These are phyloP conservation scores for Pangasius djambal DNA, from an alignment of 2,797 vertebrate species.

Conservation along the genomic window DNA sequence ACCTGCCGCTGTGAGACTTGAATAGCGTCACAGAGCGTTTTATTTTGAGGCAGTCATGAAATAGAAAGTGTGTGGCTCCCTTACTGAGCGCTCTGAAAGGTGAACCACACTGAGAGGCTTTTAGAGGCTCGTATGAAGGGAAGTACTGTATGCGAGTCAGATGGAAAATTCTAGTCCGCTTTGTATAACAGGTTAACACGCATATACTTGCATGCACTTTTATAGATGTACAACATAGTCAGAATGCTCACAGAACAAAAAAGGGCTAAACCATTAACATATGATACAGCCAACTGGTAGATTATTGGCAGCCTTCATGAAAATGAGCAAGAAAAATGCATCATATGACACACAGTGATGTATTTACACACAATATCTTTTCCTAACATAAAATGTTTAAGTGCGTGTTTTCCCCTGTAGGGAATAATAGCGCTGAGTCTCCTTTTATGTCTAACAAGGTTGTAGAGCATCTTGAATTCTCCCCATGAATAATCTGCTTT, in stretches of 20 bases:
- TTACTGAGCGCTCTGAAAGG: constrained; percentile 26
- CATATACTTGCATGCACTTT: background rate
- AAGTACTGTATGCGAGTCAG: background rate
- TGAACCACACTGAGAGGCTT: constrained; percentile 36
- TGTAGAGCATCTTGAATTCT: background rate
- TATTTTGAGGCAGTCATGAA: constrained; percentile 7
- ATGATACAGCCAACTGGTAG: background rate
- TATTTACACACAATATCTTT: too few species aligned
- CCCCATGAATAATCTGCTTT: background rate
- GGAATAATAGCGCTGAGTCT: background rate
- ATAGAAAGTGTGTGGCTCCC: constrained; percentile 7
- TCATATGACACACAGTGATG: background rate
- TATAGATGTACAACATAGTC: too few species aligned
- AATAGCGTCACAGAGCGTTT: constrained; percentile 29
- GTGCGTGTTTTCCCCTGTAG: background rate
- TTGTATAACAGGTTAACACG: background rate
- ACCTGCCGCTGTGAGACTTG: constrained; percentile 35
- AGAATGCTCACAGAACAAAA: background rate
- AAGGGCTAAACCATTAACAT: background rate
- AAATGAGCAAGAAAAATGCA: background rate
- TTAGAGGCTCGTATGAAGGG: constrained; percentile 13
- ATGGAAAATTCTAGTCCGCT: background rate
- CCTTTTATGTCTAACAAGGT: background rate
- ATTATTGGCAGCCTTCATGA: background rate
- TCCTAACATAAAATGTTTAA: background rate